phyloP scores from a whole-genome alignment of 2,888 invertebrate species.

The Coleophora deauratella region DNA sequence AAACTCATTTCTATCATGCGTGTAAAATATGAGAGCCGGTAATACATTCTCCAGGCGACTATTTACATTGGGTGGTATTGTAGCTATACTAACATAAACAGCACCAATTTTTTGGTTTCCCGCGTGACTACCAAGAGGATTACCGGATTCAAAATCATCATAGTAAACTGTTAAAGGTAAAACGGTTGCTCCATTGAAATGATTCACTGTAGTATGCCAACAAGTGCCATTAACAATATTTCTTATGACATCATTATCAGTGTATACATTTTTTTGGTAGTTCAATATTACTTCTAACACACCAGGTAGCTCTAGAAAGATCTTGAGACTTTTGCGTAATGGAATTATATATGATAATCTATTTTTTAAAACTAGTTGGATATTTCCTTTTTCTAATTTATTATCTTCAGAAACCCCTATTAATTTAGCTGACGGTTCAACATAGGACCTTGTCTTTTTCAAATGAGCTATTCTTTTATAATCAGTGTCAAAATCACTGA shows the following conservation, averaged over 20 bases:
- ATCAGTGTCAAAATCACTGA: too few species aligned
- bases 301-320: background rate
- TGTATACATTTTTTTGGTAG: background rate
- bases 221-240: background rate
- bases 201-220: background rate
- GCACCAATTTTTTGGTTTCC: slow-evolving; percentile 22
- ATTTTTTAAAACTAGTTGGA: too few species aligned
- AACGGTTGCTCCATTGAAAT: background rate
- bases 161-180: slow-evolving; percentile 17
- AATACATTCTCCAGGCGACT: slow-evolving; percentile 17
- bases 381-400: too few species aligned
- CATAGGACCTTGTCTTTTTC: too few species aligned
- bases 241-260: background rate
- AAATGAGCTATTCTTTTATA: too few species aligned
- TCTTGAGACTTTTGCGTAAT: too few species aligned
- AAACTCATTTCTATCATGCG: slow-evolving; percentile 9
- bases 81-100: slow-evolving; percentile 19
- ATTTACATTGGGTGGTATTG: slow-evolving; percentile 18
- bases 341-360: too few species aligned
- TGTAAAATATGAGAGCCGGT: slow-evolving; percentile 14
- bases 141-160: slow-evolving; percentile 25
- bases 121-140: slow-evolving; percentile 23
- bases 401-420: too few species aligned
- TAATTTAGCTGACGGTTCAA: too few species aligned
- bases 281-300: background rate